Conservation (phyloP, 2,888 invertebrate genomes). For the Nymphalis polychloros region DNA sequence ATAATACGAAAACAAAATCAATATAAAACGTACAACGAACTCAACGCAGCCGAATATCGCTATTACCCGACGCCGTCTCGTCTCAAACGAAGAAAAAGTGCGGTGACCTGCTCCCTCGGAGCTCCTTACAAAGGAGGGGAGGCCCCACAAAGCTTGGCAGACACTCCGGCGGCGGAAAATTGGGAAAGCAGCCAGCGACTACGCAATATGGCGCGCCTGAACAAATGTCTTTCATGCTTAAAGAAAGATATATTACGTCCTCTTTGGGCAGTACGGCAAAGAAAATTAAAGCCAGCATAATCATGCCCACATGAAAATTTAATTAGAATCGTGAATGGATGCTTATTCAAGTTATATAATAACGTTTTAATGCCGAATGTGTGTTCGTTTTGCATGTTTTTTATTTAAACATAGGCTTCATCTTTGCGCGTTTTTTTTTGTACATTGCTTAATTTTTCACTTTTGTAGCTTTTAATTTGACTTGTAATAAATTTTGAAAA, state of each 20-base stretch:
- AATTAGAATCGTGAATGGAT: slow-evolving; percentile 28
- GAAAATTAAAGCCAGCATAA: slow-evolving; percentile 19
- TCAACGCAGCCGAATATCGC: slow-evolving; percentile 39
- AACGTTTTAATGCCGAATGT: background rate
- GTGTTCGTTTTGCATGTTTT: slow-evolving; percentile 12
- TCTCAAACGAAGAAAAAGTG: slow-evolving; percentile 59
- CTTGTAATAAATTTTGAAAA: background rate
- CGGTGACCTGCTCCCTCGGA: slow-evolving; percentile 57
- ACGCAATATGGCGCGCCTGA: slow-evolving; percentile 41
- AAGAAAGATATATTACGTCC: slow-evolving; percentile 31
- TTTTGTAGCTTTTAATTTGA: background rate
- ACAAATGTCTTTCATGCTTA: slow-evolving; percentile 31
- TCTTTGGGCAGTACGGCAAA: slow-evolving; percentile 29
- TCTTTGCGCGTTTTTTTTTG: background rate
- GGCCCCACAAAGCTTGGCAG: slow-evolving; percentile 45
- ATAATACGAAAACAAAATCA: slow-evolving; percentile 27
- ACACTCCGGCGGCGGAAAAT: slow-evolving; percentile 55
- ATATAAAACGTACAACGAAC: slow-evolving; percentile 35
- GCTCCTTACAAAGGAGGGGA: slow-evolving; percentile 34
- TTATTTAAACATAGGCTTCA: background rate
- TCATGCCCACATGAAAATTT: slow-evolving; percentile 30
- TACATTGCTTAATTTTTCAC: too few relatives aligned
- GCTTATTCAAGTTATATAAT: slow-evolving; percentile 21
- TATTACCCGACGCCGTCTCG: slow-evolving; percentile 54
- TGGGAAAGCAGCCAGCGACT: slow-evolving; percentile 42